These are phyloP conservation scores for Harlomillsia oculata DNA, from an alignment of 1,140 invertebrate species.

Conservation along the genomic window DNA sequence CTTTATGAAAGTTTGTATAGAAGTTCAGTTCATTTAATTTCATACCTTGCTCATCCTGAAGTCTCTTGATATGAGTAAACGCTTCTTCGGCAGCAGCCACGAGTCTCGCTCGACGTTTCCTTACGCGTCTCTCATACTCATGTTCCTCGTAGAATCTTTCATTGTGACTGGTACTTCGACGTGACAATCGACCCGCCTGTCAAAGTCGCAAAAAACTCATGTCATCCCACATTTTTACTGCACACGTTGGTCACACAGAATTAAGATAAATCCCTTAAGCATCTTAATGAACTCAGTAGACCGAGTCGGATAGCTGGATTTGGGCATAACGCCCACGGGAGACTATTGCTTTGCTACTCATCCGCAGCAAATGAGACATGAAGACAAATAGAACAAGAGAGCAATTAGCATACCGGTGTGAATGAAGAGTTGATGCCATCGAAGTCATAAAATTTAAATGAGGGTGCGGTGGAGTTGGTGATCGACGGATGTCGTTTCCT, in stretches of 20 bases:
- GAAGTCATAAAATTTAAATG: conserved; percentile 93
- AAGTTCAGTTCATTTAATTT: no score
- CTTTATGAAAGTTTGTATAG: no score
- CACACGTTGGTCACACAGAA: conserved; percentile 9
- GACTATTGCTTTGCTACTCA: not conserved
- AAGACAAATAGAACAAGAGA: conserved; percentile 16
- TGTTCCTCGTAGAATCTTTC: conserved; percentile 96
- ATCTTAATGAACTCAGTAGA: no score
- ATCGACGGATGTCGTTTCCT: conserved; percentile 32
- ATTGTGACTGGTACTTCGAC: conserved; percentile 82
- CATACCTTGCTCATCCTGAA: conserved; percentile 48
- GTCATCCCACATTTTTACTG: conserved; percentile 1
- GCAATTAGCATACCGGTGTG: conserved; percentile 44
- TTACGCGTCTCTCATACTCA: conserved; percentile 86
- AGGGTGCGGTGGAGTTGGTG: conserved; percentile 25
- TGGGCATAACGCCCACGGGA: no score
- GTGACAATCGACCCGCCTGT: conserved; percentile 37
- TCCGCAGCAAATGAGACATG: conserved; percentile 1
- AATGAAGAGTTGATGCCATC: conserved; percentile 68
- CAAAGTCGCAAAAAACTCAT: not conserved
- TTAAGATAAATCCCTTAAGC: conserved; percentile 1
- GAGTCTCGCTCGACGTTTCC: conserved; percentile 77
- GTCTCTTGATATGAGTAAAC: conserved; percentile 80
- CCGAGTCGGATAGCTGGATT: no score
- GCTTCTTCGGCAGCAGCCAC: conserved; percentile 91